A percentile compares a stretch with the other conserved stretches of the same genome.
phyloP scores from a whole-genome alignment of 2,888 invertebrate genomes.

The Xestia xanthographa region DNA sequence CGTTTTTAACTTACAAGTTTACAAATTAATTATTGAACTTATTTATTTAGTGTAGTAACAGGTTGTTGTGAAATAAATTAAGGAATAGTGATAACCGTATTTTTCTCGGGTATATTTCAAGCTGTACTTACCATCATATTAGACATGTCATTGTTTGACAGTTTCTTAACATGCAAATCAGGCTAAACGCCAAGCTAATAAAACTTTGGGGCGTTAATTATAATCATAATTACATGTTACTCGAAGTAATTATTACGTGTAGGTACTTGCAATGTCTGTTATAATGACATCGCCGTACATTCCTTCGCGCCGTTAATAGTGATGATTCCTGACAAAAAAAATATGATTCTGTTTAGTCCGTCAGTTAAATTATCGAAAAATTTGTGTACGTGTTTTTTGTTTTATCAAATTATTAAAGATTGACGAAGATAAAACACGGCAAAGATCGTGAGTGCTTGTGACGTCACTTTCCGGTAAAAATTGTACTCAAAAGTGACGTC shows the following conservation, averaged over 20 bases:
- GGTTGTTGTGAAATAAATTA: background rate
- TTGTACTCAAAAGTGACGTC: too few relatives aligned
- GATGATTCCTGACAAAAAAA: too few relatives aligned
- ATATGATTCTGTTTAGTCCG: too few relatives aligned
- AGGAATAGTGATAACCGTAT: background rate
- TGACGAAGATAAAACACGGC: too few relatives aligned
- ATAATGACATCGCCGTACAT: conserved; percentile 8
- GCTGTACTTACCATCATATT: background rate
- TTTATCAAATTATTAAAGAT: too few relatives aligned
- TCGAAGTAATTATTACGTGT: background rate
- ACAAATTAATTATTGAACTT: background rate
- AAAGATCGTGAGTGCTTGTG: too few relatives aligned
- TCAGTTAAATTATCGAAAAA: too few relatives aligned
- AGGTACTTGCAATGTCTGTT: background rate
- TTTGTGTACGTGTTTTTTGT: too few relatives aligned
- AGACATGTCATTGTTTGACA: background rate
- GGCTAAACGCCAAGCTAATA: conserved; percentile 1
- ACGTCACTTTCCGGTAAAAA: too few relatives aligned
- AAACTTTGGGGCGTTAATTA: background rate
- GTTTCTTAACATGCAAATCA: background rate
- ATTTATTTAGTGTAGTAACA: background rate
- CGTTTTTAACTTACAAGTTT: background rate
- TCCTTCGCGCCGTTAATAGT: background rate
- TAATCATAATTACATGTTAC: conserved; percentile 4
- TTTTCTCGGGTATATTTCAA: background rate